These are phyloP conservation scores for Eupithecia subumbrata DNA, from an alignment of 2,888 invertebrate genomes.

Conservation along the genomic window DNA sequence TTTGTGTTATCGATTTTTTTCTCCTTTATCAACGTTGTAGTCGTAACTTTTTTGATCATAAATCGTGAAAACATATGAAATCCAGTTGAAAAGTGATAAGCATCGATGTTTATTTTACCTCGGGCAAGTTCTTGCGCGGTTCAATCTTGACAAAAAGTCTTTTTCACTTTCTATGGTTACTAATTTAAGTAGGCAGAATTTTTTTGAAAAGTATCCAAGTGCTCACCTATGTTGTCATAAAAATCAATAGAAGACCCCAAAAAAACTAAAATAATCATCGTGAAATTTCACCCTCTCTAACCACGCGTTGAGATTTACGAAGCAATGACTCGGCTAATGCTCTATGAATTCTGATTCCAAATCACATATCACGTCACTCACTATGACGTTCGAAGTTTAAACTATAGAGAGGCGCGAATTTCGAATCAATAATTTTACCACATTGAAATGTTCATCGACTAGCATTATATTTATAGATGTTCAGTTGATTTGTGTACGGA, in stretches of 20 bases:
- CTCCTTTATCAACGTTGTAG: neutral
- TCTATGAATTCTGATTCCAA: slow-evolving; percentile 22
- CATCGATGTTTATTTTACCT: neutral
- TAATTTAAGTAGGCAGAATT: neutral
- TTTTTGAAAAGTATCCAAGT: neutral
- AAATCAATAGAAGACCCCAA: neutral
- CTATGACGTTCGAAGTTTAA: slow-evolving; percentile 33
- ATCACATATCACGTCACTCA: slow-evolving; percentile 39
- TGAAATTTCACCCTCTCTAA: slow-evolving; percentile 4
- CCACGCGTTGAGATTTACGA: slow-evolving; percentile 15
- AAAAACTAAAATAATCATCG: neutral
- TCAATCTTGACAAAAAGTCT: neutral
- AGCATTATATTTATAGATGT: slow-evolving; percentile 72
- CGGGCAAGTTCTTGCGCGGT: neutral
- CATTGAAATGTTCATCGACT: slow-evolving; percentile 64
- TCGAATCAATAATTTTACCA: slow-evolving; percentile 46
- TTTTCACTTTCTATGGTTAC: too few relatives aligned
- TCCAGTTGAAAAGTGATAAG: neutral
- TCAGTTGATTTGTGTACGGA: slow-evolving; percentile 74
- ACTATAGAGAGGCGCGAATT: slow-evolving; percentile 45
- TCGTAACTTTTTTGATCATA: neutral
- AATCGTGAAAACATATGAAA: neutral
- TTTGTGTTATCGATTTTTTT: neutral
- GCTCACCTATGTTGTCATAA: neutral
- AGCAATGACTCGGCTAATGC: slow-evolving; percentile 30